Evolutionary conservation across 1,140 invertebrate genomes (phyloP).

Genomic region (Trichonephila inaurata): DNA sequence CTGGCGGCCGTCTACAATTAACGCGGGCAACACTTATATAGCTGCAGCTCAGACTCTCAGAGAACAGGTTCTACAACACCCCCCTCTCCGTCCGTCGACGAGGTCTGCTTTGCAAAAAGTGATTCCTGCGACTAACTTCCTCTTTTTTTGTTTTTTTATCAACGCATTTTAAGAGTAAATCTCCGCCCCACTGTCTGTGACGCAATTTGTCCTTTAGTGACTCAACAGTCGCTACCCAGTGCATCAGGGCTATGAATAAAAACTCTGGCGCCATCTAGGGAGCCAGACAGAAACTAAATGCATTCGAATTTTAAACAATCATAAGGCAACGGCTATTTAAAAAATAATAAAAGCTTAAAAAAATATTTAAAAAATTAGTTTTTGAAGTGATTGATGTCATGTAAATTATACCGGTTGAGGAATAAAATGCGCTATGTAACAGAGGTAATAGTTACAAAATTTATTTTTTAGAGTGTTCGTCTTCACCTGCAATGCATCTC

Average conservation of each 20-base stretch:
- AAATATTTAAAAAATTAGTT: too few relatives aligned
- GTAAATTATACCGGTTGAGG: too few relatives aligned
- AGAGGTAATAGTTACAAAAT: too few relatives aligned
- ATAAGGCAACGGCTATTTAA: too few relatives aligned
- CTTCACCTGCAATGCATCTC: not conserved
- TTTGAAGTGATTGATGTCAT: too few relatives aligned
- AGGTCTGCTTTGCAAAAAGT: not conserved
- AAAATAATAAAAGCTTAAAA: too few relatives aligned
- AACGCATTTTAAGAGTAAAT: not conserved
- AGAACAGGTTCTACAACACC: slow-evolving; percentile 43
- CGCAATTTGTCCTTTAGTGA: slow-evolving; percentile 34
- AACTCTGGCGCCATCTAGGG: slow-evolving; percentile 7
- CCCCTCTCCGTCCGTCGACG: slow-evolving; percentile 1
- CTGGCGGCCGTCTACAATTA: slow-evolving; percentile 17
- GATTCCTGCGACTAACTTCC: slow-evolving; percentile 24
- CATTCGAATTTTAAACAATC: too few relatives aligned
- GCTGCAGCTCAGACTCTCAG: slow-evolving; percentile 23
- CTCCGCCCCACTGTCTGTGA: slow-evolving; percentile 21
- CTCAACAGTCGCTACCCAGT: not conserved
- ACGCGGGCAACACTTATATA: slow-evolving; percentile 4
- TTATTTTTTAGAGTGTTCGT: not conserved
- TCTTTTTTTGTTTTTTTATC: not conserved
- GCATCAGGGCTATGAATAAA: not conserved
- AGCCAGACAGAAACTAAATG: not conserved
- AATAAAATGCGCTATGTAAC: too few relatives aligned